Evolutionary conservation across 2,888 invertebrate species (phyloP).

Genomic region (Polydrusus pterygomalis): DNA sequence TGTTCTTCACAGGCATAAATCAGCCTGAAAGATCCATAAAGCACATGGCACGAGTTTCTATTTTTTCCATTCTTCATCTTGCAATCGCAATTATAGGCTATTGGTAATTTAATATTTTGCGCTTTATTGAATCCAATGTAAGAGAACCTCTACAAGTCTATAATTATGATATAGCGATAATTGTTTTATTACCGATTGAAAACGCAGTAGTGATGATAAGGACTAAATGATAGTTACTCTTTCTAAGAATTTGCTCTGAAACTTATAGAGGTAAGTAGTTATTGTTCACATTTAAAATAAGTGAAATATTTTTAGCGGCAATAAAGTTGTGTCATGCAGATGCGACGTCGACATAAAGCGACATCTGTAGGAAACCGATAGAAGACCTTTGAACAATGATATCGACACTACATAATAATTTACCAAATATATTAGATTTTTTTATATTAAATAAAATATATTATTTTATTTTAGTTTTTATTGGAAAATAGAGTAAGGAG

Average conservation of each 20-base stretch:
- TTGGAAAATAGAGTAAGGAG: no score
- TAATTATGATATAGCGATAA: constrained; percentile 33
- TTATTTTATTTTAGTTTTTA: no score
- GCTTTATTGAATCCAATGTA: constrained; percentile 55
- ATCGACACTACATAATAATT: no score
- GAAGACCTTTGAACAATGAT: no score
- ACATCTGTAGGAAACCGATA: no score
- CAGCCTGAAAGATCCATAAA: constrained; percentile 25
- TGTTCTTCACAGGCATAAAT: constrained; percentile 1
- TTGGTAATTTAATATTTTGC: constrained; percentile 57
- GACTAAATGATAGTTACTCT: constrained; percentile 8
- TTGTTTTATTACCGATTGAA: constrained; percentile 34
- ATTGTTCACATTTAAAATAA: no score
- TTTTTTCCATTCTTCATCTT: constrained; percentile 45
- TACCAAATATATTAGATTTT: no score
- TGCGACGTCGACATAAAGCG: no score
- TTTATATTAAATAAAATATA: no score
- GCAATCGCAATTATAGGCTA: not conserved
- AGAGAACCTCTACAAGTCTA: constrained; percentile 29
- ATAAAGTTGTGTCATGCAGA: no score
- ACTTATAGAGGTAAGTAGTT: not conserved
- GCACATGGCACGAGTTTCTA: constrained; percentile 53
- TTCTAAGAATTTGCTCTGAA: not conserved
- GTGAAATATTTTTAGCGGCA: no score
- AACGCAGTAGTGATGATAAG: constrained; percentile 14